Evolutionary conservation across 1,140 invertebrate species (phyloP), one percentile per base, ranked within the genome.

Genomic region (Ips nitidus): DNA sequence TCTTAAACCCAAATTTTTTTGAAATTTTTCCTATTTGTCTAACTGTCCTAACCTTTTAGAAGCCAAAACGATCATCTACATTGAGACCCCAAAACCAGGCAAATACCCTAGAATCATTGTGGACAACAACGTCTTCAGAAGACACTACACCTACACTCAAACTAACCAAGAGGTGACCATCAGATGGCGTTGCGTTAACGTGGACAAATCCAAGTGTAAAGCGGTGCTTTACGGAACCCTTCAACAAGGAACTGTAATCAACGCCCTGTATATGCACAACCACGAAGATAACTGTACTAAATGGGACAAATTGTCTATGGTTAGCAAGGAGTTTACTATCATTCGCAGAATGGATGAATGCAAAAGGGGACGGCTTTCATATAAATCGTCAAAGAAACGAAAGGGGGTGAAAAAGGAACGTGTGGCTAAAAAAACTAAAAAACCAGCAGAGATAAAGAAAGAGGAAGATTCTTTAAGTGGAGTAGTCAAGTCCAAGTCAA

Each of bases 131-230:
- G 55, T 53, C 2, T 69, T 60, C 57, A 4, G 8, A 52, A 41
- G 59, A 38, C 66, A 69, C 47, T 45, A 56, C 3, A 62, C 66
- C 0, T 57, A 67, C 52, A 36, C 47, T 1, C 7, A 55, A 5
- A 62, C 66, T 4, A 67, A 59, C 58, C n/a, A 8, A 22, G 59
- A 59, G 4, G 37, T 69, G 7, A 69, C 57, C 39, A 62, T 69
- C 2, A 52, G 66, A 41, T 69, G 66, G 66, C 58, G 71, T 8
- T 72, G 71, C 41, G 61, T 45, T 36, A 47, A 53, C 36, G 66
- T 69, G 2, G 67, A 58, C 45, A 69, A 61, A 72, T 69, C 66
- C 2, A 69, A 69, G 62, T 69, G 66, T 52, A 61, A 62, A 55
- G 45, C 66, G 1, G 66, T 69, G 37, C 4, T 69, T 2, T 69